Base-by-base conservation (phyloP, 2,113 vertebrate species). In the Desmodus rotundus region DNA sequence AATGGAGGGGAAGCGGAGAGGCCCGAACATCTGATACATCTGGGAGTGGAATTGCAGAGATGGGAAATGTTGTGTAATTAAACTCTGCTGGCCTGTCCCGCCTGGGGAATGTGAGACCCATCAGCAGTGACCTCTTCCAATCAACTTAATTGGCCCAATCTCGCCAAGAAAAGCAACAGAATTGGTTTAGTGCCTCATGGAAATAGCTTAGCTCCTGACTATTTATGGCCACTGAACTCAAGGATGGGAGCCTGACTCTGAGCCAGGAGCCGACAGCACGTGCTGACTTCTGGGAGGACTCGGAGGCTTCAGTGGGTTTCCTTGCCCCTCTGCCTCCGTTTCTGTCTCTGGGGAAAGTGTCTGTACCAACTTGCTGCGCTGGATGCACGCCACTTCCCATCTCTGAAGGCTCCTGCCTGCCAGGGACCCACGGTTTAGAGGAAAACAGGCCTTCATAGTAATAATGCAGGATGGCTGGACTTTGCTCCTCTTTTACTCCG, bases 131-230 rank as follows among this genome's bases (percentile, higher is more conserved):
- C 97, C 96, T 97, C 96, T 98, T 96, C 97, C 96, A 98, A 98
- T 98, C 97, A 97, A 97, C 93, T 97, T 98, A 98, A 97, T 98
- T 98, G 97, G 97, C 94, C 95, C 96, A 70, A 93, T 95, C 97
- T 97, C 94, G 88, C 97, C 97, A 97, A 97, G 96, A 97, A 98
- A 98, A 98, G 96, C 97, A 98, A 95, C 87, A 52, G 96, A 98
- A 97, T 95, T 97, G 96, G 96, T 98, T 98, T 97, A 97, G 94
- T 97, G 97, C 94, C 96, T 95, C 95, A 50, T 97, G 97, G 97
- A 98, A 97, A 98, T 94, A 97, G 96, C 97, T 98, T 72, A 94
- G 95, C 97, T 97, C 74, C 96, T 97, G 97, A 96, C 97, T 97
- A 97, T 97, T 98, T 97, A 97, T 98, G 97, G 96, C 96, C 96